Percentiles rank a stretch among this genome's conserved stretches.
Conservation (phyloP, 2,797 vertebrate species). For the Arnoldichthys spilopterus region DNA sequence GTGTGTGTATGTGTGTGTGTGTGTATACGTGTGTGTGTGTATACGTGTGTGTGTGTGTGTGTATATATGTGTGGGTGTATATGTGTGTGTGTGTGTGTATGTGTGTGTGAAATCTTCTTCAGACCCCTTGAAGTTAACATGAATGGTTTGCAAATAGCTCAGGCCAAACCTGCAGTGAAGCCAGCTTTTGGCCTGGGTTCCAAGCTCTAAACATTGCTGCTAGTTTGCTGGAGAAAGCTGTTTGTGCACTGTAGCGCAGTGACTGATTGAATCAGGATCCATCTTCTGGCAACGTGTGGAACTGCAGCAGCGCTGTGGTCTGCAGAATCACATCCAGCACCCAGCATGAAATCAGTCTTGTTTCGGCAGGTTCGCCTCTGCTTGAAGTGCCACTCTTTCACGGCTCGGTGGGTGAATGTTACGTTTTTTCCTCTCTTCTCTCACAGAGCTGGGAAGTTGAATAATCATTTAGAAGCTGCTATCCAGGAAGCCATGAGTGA, state of each 20-base stretch:
- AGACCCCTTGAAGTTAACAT: background rate
- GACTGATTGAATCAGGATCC: background rate
- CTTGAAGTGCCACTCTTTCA: background rate
- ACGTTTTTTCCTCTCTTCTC: background rate
- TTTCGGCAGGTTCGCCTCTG: constrained; percentile 5
- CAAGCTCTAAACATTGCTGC: background rate
- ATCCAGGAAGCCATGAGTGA: constrained; percentile 98
- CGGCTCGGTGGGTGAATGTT: background rate
- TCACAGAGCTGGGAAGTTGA: constrained; percentile 91
- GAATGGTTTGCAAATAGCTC: background rate
- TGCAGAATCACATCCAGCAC: constrained; percentile 5
- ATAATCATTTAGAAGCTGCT: constrained; percentile 99
- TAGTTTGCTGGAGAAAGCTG: background rate
- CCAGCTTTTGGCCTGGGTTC: background rate
- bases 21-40: too few species aligned
- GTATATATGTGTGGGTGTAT: constrained; percentile 74
- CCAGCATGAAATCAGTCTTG: background rate
- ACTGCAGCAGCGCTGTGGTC: background rate
- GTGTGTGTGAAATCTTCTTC: background rate
- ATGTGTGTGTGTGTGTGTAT: background rate
- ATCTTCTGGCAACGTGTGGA: constrained; percentile 33
- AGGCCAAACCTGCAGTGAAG: background rate
- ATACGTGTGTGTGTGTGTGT: background rate
- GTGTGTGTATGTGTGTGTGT: too few species aligned
- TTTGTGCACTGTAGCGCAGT: background rate